A percentile compares a stretch with the other conserved stretches of the same genome.
Evolutionary conservation across 2,113 vertebrate species (phyloP).

Genomic region (Gopherus flavomarginatus): DNA sequence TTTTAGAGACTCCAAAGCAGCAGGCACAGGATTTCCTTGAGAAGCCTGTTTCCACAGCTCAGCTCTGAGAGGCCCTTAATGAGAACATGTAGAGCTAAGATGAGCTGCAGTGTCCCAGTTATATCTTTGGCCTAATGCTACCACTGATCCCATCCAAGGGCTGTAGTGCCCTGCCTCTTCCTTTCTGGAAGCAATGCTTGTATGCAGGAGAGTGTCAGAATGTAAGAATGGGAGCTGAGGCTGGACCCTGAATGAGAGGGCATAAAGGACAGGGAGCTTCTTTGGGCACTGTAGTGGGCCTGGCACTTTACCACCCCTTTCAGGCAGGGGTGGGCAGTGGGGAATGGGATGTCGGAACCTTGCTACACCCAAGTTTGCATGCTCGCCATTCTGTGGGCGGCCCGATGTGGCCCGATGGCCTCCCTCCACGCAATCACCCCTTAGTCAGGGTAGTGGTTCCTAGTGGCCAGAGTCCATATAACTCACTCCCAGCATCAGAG

Average conservation of each 20-base stretch:
- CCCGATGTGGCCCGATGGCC: too few relatives aligned
- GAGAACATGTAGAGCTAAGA: not conserved
- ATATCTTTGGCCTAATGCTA: not conserved
- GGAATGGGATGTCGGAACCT: too few relatives aligned
- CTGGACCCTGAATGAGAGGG: constrained; percentile 26
- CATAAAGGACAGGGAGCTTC: constrained; percentile 29
- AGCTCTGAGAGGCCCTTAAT: constrained; percentile 10
- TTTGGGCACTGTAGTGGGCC: not conserved
- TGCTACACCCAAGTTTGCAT: too few relatives aligned
- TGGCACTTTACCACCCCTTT: too few relatives aligned
- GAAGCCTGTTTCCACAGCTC: constrained; percentile 2
- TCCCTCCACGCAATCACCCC: too few relatives aligned
- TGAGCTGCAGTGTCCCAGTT: not conserved
- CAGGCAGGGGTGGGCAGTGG: too few relatives aligned
- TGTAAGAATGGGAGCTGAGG: constrained; percentile 58
- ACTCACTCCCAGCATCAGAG: too few relatives aligned
- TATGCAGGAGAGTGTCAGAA: constrained; percentile 18
- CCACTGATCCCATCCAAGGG: not conserved
- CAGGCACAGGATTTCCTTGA: not conserved
- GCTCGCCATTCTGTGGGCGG: too few relatives aligned
- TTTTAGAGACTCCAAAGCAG: not conserved
- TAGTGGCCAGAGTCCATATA: too few relatives aligned
- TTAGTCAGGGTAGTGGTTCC: too few relatives aligned
- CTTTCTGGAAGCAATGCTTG: constrained; percentile 29
- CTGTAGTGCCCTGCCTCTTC: not conserved